A percentile compares a stretch with the other conserved stretches of the same genome.
Evolutionary conservation across 2,113 vertebrate species (phyloP).

Genomic region (Neogale vison): DNA sequence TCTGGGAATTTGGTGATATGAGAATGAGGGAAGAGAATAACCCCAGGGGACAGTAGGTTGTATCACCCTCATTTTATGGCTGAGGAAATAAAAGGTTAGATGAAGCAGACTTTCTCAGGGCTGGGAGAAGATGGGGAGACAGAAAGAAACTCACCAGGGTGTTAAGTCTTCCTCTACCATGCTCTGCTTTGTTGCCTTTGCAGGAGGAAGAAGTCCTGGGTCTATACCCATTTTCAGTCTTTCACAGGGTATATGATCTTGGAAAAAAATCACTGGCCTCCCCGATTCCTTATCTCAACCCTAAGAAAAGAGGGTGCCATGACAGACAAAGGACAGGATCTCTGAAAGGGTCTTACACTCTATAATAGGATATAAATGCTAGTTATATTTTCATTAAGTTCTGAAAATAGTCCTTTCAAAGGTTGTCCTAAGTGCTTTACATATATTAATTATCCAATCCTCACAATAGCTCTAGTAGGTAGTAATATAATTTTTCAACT

Average conservation of each 20-base stretch:
- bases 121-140: not conserved
- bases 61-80: not conserved
- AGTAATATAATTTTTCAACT: not conserved
- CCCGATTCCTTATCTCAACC: not conserved
- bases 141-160: not conserved
- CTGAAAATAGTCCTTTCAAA: not conserved
- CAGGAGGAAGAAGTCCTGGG: not conserved
- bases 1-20: not conserved
- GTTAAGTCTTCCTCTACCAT: not conserved
- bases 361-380: not conserved
- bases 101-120: not conserved
- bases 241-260: not conserved
- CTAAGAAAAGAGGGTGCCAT: not conserved
- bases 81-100: not conserved
- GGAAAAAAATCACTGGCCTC: not conserved
- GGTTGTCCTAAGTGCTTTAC: not conserved
- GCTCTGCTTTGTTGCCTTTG: not conserved
- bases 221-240: not conserved
- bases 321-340: not conserved
- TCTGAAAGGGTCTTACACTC: not conserved
- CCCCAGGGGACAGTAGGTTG: not conserved
- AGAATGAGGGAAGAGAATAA: not conserved
- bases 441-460: not conserved
- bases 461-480: not conserved
- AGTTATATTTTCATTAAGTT: not conserved